Percentiles rank a stretch among this genome's conserved stretches.
phyloP scores from a whole-genome alignment of 1,140 invertebrate species.

The Drosophila murphyi region DNA sequence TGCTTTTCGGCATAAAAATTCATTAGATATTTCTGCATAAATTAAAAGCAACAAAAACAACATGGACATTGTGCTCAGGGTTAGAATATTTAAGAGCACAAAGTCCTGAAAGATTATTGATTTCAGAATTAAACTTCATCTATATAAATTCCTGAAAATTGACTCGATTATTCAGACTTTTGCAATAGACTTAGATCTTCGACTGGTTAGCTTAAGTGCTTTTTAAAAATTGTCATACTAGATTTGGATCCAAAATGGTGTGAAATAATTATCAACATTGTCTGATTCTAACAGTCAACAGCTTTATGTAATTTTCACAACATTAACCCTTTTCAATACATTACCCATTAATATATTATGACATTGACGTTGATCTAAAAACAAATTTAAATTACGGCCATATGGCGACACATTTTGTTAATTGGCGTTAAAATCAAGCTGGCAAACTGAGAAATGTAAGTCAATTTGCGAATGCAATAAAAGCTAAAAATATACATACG shows the following conservation, averaged over 20 bases:
- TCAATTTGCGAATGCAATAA: constrained; percentile 5
- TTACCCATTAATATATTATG: background rate
- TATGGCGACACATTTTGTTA: constrained; percentile 31
- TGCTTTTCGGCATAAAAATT: constrained; percentile 68
- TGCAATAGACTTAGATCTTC: too few relatives aligned
- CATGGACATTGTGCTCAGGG: background rate
- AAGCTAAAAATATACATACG: background rate
- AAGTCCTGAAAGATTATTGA: constrained; percentile 28
- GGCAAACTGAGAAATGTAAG: constrained; percentile 14
- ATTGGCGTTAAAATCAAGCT: constrained; percentile 12
- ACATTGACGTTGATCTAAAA: background rate
- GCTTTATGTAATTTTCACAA: background rate
- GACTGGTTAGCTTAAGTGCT: too few relatives aligned
- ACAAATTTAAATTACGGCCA: background rate
- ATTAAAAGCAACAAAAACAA: constrained; percentile 52
- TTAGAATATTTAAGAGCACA: constrained; percentile 22
- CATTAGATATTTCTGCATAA: constrained; percentile 79
- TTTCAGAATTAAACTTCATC: background rate
- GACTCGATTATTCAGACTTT: too few relatives aligned
- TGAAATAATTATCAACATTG: too few relatives aligned
- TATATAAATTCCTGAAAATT: too few relatives aligned
- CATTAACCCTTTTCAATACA: background rate
- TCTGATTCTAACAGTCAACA: background rate
- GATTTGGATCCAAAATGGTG: too few relatives aligned
- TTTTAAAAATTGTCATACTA: too few relatives aligned